Conservation (phyloP, 2,888 invertebrate species). For the Pseudolycoriella hygida region DNA sequence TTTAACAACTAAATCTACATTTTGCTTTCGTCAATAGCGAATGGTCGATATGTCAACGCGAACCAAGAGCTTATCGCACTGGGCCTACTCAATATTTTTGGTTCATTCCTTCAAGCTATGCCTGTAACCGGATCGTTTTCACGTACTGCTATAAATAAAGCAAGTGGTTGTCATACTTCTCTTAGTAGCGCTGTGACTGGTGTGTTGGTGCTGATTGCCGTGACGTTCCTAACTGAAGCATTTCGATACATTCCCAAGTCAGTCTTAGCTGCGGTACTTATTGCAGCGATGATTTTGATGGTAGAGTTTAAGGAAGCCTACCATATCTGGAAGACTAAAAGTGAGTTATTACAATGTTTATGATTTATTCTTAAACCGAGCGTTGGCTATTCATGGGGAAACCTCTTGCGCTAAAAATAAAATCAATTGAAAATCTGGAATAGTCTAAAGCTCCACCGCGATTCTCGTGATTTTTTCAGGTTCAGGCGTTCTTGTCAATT, state of each 20-base stretch:
- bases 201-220: conserved; percentile 54
- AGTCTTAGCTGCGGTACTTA: conserved; percentile 70
- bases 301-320: conserved; percentile 49
- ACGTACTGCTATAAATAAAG: conserved; percentile 76
- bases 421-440: too few relatives aligned
- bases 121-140: conserved; percentile 77
- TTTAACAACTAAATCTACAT: not conserved
- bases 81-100: conserved; percentile 60
- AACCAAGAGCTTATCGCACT: conserved; percentile 84
- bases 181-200: conserved; percentile 65
- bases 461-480: too few relatives aligned
- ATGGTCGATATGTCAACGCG: conserved; percentile 57
- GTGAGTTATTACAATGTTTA: conserved; percentile 31
- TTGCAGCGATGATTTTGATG: conserved; percentile 75
- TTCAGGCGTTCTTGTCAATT: too few relatives aligned
- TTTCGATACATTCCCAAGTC: conserved; percentile 78
- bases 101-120: conserved; percentile 71
- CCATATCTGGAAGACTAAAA: conserved; percentile 62
- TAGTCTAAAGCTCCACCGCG: too few relatives aligned
- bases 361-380: too few relatives aligned
- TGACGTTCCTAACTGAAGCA: conserved; percentile 58
- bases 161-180: conserved; percentile 72
- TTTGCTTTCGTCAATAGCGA: conserved; percentile 34
- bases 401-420: too few relatives aligned
- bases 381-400: too few relatives aligned